Conservation (phyloP, 2,888 invertebrate species). For the Periphyllus acericola region DNA sequence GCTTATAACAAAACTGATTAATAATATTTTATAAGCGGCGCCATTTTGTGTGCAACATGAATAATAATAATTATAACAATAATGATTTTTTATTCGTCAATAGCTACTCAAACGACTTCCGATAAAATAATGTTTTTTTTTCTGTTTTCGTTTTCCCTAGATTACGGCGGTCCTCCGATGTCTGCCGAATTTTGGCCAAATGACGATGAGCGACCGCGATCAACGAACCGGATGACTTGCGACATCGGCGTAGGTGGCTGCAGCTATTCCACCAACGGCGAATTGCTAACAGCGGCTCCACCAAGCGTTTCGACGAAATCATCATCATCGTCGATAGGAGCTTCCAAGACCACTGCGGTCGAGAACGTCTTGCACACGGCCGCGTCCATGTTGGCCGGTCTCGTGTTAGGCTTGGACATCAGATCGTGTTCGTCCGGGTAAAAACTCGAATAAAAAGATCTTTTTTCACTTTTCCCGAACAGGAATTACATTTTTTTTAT, state of each 20-base stretch:
- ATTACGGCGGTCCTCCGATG: constrained; percentile 29
- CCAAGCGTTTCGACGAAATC: background rate
- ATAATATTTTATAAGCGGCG: background rate
- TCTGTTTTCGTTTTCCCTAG: background rate
- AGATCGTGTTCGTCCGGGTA: constrained; percentile 14
- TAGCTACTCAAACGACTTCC: background rate
- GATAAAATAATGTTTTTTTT: background rate
- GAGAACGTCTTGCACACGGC: constrained; percentile 35
- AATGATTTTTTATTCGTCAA: background rate
- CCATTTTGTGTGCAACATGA: background rate
- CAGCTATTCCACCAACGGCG: background rate
- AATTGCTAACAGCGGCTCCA: background rate
- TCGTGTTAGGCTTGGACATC: constrained; percentile 27
- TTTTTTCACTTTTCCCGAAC: background rate
- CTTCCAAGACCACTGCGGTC: constrained; percentile 4
- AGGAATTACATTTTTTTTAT: background rate
- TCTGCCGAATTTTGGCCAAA: background rate
- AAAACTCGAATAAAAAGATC: background rate
- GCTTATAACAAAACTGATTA: background rate
- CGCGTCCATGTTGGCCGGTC: constrained; percentile 38
- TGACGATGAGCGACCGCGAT: background rate
- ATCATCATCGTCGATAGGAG: background rate
- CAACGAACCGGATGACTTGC: background rate
- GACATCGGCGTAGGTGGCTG: background rate
- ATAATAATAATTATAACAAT: background rate